Evolutionary conservation across 2,113 vertebrate genomes (phyloP), one percentile per base, ranked within the genome.

Genomic region (Oryzias melastigma): DNA sequence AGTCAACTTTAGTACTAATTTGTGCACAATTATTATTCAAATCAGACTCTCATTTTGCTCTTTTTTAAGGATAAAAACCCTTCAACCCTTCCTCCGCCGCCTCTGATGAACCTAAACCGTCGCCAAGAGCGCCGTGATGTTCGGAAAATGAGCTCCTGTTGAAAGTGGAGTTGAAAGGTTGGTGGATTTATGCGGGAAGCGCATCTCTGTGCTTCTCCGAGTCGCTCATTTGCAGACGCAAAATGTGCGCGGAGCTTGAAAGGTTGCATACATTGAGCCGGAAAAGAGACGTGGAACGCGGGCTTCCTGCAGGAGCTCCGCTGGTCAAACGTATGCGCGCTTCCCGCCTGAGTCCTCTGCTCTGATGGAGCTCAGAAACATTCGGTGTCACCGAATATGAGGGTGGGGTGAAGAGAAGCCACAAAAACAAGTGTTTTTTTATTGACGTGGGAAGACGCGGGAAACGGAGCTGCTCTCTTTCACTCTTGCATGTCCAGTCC

Each of bases 401-500:
- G 65, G 53, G 43, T 59, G 56, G 43, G 43, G 27, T 52, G 51
- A 85, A 81, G 77, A 85, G 77, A 86, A 86, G 79, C 77, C 79
- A 82, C 71, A 56, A 73, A 71, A 61, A 71, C 54, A 52, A 71
- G 58, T 56, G 40, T 24, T 12, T 27, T 27, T 83, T 84, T 77
- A 86, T 84, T 78, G 82, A 87, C 77, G 84, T 77, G 74, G 80
- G 76, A 85, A 82, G 84, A 86, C 76, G 81, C 80, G 75, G 75
- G 77, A 75, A 83, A 73, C 67, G 74, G 29, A 81, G 84, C 84
- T 82, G 82, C 86, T 87, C 83, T 85, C 86, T 87, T 84, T 85
- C 87, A 84, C 73, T 82, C 87, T 82, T 85, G 84, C 89, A 81
- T 91, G 89, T 89, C 88, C 64, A 62, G 75, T 78, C 91, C 90